These are phyloP conservation scores for Prochilodus magdalenae DNA, from an alignment of 2,113 vertebrate genomes.

Conservation along the genomic window DNA sequence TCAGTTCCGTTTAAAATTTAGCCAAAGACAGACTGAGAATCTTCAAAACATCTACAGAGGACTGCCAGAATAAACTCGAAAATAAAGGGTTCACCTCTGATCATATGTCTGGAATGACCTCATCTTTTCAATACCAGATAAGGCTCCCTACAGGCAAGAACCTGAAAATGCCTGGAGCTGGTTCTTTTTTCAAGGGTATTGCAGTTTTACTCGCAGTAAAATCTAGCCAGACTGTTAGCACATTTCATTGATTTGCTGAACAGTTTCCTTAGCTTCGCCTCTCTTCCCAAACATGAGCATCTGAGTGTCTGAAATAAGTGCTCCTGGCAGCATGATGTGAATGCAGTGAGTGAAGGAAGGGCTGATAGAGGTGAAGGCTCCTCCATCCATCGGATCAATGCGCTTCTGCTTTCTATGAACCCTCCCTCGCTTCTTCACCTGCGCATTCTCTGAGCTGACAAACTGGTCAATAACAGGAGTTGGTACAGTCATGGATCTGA, in stretches of 20 bases:
- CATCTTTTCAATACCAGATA: not conserved
- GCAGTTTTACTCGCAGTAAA: not conserved
- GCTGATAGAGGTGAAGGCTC: conserved; percentile 37
- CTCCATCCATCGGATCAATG: conserved; percentile 40
- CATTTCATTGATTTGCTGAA: conserved; percentile 1
- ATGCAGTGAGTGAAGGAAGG: not conserved
- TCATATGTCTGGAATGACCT: not conserved
- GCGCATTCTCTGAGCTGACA: conserved; percentile 16
- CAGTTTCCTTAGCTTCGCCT: not conserved
- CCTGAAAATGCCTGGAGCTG: not conserved
- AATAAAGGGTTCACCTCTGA: not conserved
- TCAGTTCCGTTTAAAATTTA: no score
- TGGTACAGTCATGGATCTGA: conserved; percentile 23
- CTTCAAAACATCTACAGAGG: no score
- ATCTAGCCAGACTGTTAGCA: not conserved
- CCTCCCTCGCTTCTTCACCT: conserved; percentile 21
- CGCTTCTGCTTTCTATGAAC: conserved; percentile 18
- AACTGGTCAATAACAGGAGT: conserved; percentile 28
- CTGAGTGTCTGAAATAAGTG: conserved; percentile 1
- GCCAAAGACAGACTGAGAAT: no score
- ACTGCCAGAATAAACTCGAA: no score
- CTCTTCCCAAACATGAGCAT: not conserved
- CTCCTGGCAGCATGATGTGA: conserved; percentile 18
- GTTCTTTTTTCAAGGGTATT: not conserved
- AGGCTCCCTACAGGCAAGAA: not conserved